These are phyloP conservation scores for Mythimna pallens DNA, from an alignment of 2,888 invertebrate species.

Conservation along the genomic window DNA sequence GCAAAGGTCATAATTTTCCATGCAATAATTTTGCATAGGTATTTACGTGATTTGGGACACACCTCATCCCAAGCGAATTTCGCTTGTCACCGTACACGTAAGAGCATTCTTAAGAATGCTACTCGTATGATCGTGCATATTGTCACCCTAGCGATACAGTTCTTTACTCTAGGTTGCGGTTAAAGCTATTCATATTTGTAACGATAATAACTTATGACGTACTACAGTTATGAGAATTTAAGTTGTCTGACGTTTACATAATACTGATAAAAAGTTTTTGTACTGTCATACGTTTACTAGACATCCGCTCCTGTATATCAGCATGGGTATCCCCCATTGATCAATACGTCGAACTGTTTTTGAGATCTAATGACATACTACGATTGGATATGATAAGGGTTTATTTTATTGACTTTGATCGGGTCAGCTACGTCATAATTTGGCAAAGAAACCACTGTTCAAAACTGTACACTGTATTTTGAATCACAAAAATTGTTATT, in stretches of 20 bases:
- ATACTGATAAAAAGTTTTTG: conserved; percentile 18
- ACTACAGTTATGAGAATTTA: conserved; percentile 35
- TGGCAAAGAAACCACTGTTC: neutral
- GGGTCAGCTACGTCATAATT: neutral
- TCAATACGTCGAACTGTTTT: conserved; percentile 3
- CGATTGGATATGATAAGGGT: neutral
- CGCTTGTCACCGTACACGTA: conserved; percentile 33
- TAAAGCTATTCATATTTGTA: conserved; percentile 41
- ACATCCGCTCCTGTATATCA: conserved; percentile 21
- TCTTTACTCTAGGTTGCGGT: conserved; percentile 26
- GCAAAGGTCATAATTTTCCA: neutral
- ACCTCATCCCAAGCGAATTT: conserved; percentile 5
- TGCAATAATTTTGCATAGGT: neutral
- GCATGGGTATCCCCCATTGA: conserved; percentile 28
- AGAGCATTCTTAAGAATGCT: conserved; percentile 21
- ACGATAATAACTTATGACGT: conserved; percentile 41
- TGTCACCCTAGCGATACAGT: conserved; percentile 12
- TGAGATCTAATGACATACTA: neutral
- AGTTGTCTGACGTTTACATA: conserved; percentile 17
- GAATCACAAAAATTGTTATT: conserved; percentile 3
- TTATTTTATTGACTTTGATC: neutral
- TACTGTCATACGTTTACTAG: conserved; percentile 16
- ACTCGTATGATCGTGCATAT: conserved; percentile 18
- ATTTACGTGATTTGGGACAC: conserved; percentile 16
- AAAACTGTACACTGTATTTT: neutral